Percentiles rank a stretch among this genome's conserved stretches.
Evolutionary conservation across 2,113 vertebrate species (phyloP).

Genomic region (Strigops habroptila): DNA sequence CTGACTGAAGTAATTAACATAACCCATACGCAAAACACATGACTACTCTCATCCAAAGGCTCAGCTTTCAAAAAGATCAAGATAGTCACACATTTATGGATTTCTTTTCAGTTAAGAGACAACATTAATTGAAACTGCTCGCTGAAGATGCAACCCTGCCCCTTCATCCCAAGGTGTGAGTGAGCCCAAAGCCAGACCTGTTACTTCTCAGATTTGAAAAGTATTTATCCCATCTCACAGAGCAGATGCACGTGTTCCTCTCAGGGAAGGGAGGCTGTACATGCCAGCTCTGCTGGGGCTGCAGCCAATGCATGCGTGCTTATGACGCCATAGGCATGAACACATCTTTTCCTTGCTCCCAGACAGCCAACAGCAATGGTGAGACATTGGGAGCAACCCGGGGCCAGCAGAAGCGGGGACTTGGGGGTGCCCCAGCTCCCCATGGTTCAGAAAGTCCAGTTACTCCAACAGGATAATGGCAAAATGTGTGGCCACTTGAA

Average conservation of each 20-base stretch:
- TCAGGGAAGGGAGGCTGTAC: background rate
- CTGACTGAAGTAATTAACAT: background rate
- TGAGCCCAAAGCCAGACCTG: background rate
- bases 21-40: background rate
- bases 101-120: background rate
- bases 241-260: fast-evolving
- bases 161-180: background rate
- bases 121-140: background rate
- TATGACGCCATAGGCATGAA: fast-evolving
- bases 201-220: background rate
- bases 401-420: background rate
- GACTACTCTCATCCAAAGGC: background rate
- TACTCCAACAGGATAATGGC: background rate
- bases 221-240: background rate
- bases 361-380: fast-evolving
- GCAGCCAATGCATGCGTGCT: fast-evolving
- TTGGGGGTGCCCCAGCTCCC: fast-evolving
- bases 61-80: background rate
- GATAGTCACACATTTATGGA: background rate
- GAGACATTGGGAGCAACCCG: fast-evolving
- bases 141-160: background rate
- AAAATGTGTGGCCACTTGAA: background rate
- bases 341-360: fast-evolving
- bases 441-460: background rate
- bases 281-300: background rate